Conservation (phyloP, 2,888 invertebrate species). For the Andrena camellia region DNA sequence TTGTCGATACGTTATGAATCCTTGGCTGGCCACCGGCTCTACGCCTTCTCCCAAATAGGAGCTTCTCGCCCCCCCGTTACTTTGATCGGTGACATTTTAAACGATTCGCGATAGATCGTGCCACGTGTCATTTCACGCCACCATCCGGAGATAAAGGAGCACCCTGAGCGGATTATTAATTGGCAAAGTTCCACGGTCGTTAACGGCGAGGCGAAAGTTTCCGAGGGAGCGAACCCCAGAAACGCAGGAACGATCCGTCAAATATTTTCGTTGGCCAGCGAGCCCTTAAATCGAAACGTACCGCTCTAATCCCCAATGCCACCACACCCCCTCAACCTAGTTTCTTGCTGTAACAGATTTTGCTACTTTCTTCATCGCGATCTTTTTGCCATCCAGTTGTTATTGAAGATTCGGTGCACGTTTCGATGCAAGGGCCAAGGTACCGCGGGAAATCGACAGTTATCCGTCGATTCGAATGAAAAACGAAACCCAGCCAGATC, state of each 20-base stretch:
- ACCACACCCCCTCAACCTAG: background rate
- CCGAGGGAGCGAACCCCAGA: background rate
- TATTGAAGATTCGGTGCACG: background rate
- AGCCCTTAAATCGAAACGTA: background rate
- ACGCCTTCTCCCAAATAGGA: slow-evolving; percentile 25
- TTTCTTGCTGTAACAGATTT: too few species aligned
- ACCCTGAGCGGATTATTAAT: slow-evolving; percentile 60
- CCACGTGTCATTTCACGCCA: slow-evolving; percentile 47
- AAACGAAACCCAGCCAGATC: slow-evolving; percentile 61
- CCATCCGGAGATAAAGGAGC: slow-evolving; percentile 39
- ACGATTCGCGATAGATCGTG: slow-evolving; percentile 28
- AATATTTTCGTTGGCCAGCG: slow-evolving; percentile 1
- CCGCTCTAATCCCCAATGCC: background rate
- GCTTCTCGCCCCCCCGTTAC: slow-evolving; percentile 32
- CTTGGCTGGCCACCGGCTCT: slow-evolving; percentile 21
- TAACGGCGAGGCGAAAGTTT: slow-evolving; percentile 23
- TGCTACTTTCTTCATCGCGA: too few species aligned
- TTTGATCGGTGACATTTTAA: slow-evolving; percentile 28
- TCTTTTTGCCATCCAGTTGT: too few species aligned
- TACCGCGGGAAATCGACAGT: background rate
- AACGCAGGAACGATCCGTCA: slow-evolving; percentile 8
- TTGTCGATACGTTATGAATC: background rate
- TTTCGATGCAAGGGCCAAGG: background rate
- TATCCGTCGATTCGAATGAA: background rate
- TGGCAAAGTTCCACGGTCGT: slow-evolving; percentile 57